These are phyloP conservation scores for Pipistrellus pygmaeus DNA, from an alignment of 2,797 vertebrate genomes.

Conservation along the genomic window DNA sequence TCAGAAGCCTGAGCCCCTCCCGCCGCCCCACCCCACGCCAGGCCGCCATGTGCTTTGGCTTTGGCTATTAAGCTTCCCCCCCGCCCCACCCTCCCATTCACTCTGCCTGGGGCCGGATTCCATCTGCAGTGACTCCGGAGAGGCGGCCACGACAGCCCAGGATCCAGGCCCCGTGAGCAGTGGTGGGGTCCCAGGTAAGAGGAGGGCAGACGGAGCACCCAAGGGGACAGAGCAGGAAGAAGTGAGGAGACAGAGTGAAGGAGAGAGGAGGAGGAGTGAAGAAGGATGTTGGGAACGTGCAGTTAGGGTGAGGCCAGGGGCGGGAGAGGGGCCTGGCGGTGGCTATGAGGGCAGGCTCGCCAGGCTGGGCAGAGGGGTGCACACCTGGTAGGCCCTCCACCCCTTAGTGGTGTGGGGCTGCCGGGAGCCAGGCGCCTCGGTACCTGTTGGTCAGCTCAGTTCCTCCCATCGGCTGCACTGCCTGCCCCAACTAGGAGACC, in stretches of 20 bases:
- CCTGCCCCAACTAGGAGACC: background rate
- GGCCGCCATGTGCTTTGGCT: slow-evolving; percentile 71
- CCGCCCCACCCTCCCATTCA: background rate
- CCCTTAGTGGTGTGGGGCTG: background rate
- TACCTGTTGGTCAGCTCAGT: background rate
- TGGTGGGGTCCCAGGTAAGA: background rate
- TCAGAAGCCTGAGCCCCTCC: background rate
- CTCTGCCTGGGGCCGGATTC: background rate
- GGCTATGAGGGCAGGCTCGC: background rate
- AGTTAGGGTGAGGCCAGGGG: background rate
- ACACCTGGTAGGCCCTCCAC: background rate
- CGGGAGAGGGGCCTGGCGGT: background rate
- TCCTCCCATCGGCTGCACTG: background rate
- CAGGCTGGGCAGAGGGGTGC: too few species aligned
- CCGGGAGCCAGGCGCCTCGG: background rate
- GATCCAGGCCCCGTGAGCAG: slow-evolving; percentile 15
- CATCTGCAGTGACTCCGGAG: background rate
- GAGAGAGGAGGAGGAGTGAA: background rate
- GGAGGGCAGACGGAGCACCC: background rate
- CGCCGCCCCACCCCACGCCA: fast-evolving
- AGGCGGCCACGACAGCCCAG: background rate
- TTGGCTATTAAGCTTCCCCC: slow-evolving; percentile 55
- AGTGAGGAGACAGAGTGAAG: background rate
- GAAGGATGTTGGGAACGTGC: background rate
- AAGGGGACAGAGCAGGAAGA: background rate